phyloP scores from a whole-genome alignment of 2,113 vertebrate genomes.

The Python bivittatus region DNA sequence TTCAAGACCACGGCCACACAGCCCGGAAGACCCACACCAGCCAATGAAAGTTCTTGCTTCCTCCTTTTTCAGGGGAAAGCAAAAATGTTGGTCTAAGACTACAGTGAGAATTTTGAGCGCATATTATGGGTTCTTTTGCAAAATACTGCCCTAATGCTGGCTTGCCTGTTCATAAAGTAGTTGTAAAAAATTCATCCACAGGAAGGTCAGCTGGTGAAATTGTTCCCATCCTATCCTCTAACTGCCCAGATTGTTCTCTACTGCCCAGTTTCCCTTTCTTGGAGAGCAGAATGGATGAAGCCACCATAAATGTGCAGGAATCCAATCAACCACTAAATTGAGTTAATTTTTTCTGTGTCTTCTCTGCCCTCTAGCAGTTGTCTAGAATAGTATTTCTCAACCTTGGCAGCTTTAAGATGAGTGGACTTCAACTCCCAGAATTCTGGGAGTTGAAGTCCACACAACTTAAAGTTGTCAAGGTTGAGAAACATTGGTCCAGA shows the following conservation, averaged over 20 bases:
- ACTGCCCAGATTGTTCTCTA: not conserved
- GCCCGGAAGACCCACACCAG: no score
- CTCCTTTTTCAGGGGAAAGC: not conserved
- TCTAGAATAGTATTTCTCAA: not conserved
- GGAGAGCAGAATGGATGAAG: not conserved
- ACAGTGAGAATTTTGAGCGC: not conserved
- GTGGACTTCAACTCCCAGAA: not conserved
- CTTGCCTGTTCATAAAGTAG: not conserved
- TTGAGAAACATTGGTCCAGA: no score
- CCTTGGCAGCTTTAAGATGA: not conserved
- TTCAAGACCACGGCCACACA: no score
- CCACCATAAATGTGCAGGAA: not conserved
- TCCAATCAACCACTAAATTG: not conserved
- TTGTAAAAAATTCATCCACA: not conserved
- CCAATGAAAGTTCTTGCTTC: not conserved
- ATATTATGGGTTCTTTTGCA: not conserved
- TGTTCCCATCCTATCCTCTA: not conserved
- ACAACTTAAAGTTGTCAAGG: no score
- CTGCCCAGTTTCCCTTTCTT: not conserved
- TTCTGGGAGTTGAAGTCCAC: not conserved
- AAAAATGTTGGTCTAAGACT: not conserved
- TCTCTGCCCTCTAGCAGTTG: not conserved
- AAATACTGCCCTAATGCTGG: not conserved
- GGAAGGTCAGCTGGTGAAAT: not conserved
- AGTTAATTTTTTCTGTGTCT: not conserved